phyloP scores from a whole-genome alignment of 2,797 vertebrate genomes.

The Paguma larvata region DNA sequence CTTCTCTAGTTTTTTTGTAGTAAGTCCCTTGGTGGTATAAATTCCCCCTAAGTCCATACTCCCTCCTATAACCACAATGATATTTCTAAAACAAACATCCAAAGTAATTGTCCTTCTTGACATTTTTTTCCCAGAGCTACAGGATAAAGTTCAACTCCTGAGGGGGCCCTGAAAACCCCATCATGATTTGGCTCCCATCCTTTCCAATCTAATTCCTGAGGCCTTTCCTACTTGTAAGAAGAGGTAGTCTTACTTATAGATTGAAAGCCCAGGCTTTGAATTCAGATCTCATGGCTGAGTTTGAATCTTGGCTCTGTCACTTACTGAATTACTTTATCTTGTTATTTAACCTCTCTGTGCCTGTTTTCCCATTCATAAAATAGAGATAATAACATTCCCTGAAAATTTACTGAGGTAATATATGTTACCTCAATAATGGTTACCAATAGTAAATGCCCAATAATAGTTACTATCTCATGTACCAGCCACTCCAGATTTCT shows the following conservation, averaged over 20 bases:
- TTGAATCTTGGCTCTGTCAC: not conserved
- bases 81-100: conserved; percentile 10
- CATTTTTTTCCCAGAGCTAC: not conserved
- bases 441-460: not conserved
- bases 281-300: not conserved
- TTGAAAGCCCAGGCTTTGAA: not conserved
- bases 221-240: not conserved
- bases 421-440: not conserved
- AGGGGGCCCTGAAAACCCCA: not conserved
- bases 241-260: not conserved
- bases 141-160: not conserved
- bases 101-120: conserved; percentile 14
- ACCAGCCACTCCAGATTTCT: not conserved
- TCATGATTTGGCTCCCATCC: not conserved
- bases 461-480: not conserved
- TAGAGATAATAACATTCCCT: not conserved
- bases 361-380: not conserved
- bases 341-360: not conserved
- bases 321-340: not conserved
- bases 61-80: not conserved
- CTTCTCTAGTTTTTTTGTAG: not conserved
- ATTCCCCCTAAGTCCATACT: too few relatives aligned
- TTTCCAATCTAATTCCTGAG: not conserved
- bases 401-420: not conserved
- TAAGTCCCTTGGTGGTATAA: not conserved